Evolutionary conservation across 2,888 invertebrate genomes (phyloP), one percentile per base, ranked within the genome.

Genomic region (Clusia tigrina): DNA sequence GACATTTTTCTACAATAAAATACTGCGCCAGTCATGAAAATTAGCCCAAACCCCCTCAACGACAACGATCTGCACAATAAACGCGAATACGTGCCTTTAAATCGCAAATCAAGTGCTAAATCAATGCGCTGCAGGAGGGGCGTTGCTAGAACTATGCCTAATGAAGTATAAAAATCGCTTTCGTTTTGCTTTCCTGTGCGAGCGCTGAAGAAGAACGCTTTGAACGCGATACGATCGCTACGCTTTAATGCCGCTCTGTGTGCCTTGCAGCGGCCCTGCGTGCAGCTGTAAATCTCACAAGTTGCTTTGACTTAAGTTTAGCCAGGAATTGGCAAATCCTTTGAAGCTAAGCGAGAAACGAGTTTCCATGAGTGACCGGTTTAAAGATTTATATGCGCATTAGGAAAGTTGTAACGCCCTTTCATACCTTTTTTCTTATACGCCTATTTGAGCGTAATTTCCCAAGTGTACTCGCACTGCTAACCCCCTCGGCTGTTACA

Each of bases 321-420:
- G 32, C 6, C 32, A 32, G 32, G 32, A 6, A 32, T 32, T n/a
- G 12, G 32, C 12, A 32, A 32, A 32, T 32, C 32, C 32, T 32
- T 32, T 12, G 32, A 9, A 12, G 32, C 32, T 12, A 32, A 6
- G 32, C 32, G 32, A 32, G 32, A 12, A 9, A 32, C 6, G 12
- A 32, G 32, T 32, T 32, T 32, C 12, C 32, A 32, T 32, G 6
- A 9, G 32, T 32, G 12, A 12, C 32, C 12, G 6, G 6, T 42
- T 42, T 42, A 15, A 17, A 15, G 42, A 48, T 48, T 18, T 20
- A 48, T 48, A 15, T 20, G 48, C 48, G 48, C 48, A 48, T 48
- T 48, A 48, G 48, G 20, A 48, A n/a, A 48, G 15, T 18, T 48
- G 22, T 15, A 20, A 48, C 48, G 48, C 48, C 48, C n/a, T 42